Conservation (phyloP, 2,888 invertebrate species). For the Tinea semifulvella region DNA sequence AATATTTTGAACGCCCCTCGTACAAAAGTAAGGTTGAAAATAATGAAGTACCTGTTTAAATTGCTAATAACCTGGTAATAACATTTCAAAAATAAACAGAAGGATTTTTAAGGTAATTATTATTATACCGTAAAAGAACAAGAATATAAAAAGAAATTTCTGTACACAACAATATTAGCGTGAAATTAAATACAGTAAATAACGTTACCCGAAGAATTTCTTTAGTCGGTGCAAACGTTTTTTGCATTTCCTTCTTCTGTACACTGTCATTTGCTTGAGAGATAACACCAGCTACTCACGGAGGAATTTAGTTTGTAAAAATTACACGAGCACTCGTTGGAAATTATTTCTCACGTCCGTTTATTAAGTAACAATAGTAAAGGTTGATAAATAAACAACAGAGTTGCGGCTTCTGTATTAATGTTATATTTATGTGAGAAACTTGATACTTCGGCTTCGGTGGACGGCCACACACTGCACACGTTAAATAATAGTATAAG, state of each 20-base stretch:
- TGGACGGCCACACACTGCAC: slow-evolving; percentile 1
- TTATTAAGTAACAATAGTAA: not conserved
- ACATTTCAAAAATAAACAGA: not conserved
- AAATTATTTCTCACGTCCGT: not conserved
- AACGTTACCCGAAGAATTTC: slow-evolving; percentile 10
- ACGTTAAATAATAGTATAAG: slow-evolving; percentile 6
- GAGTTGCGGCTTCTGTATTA: not conserved
- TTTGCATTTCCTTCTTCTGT: slow-evolving; percentile 11
- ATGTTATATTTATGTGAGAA: not conserved
- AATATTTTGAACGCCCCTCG: too few relatives aligned
- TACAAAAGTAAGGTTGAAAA: slow-evolving; percentile 6
- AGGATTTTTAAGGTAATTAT: not conserved
- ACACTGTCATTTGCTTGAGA: slow-evolving; percentile 6
- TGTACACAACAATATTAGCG: not conserved
- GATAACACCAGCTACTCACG: slow-evolving; percentile 3
- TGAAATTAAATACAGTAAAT: slow-evolving; percentile 6
- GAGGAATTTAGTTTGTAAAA: not conserved
- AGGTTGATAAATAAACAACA: slow-evolving; percentile 2
- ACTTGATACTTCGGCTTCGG: slow-evolving; percentile 5
- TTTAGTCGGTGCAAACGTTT: slow-evolving; percentile 10
- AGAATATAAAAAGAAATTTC: not conserved
- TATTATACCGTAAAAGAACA: not conserved
- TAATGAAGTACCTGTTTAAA: slow-evolving; percentile 1
- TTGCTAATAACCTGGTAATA: not conserved
- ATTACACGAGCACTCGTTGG: not conserved